Evolutionary conservation across 2,797 vertebrate genomes (phyloP), one percentile per base, ranked within the genome.

Genomic region (Huso huso): DNA sequence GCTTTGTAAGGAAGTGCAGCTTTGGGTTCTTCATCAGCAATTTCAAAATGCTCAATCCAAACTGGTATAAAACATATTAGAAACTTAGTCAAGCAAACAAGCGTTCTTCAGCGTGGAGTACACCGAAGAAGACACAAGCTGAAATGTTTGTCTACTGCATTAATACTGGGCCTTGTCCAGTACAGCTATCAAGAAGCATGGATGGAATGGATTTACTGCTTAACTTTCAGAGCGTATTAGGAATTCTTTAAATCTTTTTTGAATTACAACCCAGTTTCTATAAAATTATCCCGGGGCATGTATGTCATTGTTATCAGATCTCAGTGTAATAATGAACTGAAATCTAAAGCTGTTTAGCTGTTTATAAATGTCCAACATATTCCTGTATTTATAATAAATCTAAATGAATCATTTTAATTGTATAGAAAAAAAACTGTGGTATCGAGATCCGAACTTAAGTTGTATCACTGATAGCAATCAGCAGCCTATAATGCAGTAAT

Each of bases 211-310:
- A 78, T 75, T 70, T 78, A 63, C 67, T 51, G 66, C 75, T 79
- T 82, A 77, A 85, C 73, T 70, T 79, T 84, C 71, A 73, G 72
- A 77, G 76, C 80, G 78, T 81, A 82, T 86, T 85, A 82, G 73
- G 68, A 74, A 75, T 75, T 82, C 75, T 81, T 82, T 76, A 76
- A 78, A 81, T 63, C 10, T 74, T 84, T 86, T 82, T 83, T 72
- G 85, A 85, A 82, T 84, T 74, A 76, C 83, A 81, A 86, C 71
- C 74, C 67, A 67, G 77, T 72, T 78, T 74, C 83, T 77, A 82
- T 85, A 81, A 76, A 76, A 77, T 75, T 79, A 10, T 73, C 83
- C 80, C 74, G 61, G 8, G 73, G 83, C 78, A 64, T 74, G 68
- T 58, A 73, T 82, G 74, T 72, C 74, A 76, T 82, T 81, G 77